These are phyloP conservation scores for Columba janthina DNA, from an alignment of 2,113 vertebrate species.

Conservation along the genomic window DNA sequence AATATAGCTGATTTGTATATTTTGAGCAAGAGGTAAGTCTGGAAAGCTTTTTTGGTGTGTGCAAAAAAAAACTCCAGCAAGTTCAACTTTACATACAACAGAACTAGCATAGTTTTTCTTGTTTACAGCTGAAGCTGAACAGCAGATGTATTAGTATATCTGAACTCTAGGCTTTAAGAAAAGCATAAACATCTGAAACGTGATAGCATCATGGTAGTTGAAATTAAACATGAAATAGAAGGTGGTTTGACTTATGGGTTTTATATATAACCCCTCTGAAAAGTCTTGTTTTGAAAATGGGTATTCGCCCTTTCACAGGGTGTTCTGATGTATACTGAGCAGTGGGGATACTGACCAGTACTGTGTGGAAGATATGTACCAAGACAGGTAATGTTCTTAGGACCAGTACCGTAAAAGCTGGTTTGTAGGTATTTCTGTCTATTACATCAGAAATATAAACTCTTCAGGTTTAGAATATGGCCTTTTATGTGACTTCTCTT, in stretches of 20 bases:
- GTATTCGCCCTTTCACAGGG: not conserved
- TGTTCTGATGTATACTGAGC: not conserved
- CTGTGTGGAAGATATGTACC: not conserved
- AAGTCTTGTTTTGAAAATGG: not conserved
- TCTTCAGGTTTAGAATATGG: not conserved
- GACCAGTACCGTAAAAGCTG: not conserved
- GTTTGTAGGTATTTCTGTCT: not conserved
- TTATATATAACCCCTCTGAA: not conserved
- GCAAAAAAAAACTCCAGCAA: not conserved
- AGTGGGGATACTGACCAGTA: not conserved
- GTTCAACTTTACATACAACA: not conserved
- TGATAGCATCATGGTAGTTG: not conserved
- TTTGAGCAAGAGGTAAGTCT: not conserved
- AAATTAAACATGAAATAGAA: not conserved
- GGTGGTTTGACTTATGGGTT: fast-evolving
- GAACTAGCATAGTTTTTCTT: not conserved
- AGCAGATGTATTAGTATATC: not conserved
- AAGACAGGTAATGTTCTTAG: not conserved
- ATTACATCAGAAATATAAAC: not conserved
- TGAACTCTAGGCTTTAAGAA: not conserved
- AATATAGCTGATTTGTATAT: not conserved
- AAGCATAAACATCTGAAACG: not conserved
- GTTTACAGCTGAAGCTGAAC: not conserved
- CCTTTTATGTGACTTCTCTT: not conserved
- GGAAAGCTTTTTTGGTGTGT: not conserved